Evolutionary conservation across 1,140 invertebrate genomes (phyloP).

Genomic region (Aphis gossypii): DNA sequence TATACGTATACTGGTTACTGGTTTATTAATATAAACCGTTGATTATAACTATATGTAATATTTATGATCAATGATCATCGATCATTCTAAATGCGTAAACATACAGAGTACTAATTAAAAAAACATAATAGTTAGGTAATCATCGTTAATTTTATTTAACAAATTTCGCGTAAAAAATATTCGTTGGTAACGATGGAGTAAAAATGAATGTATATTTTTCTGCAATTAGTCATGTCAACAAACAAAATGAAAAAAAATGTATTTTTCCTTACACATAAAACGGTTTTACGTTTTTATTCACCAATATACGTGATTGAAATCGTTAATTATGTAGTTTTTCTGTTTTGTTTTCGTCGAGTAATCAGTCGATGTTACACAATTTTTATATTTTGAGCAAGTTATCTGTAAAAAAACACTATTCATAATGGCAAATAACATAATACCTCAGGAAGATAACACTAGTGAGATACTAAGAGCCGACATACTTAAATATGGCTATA

Average conservation of each 20-base stretch:
- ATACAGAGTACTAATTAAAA: neutral
- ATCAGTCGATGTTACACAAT: neutral
- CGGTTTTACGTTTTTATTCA: slow-evolving; percentile 4
- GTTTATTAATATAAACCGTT: too few relatives aligned
- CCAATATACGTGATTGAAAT: neutral
- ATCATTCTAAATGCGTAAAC: too few relatives aligned
- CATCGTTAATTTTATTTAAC: neutral
- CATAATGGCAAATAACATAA: slow-evolving; percentile 14
- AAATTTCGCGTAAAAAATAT: neutral
- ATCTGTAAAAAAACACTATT: neutral
- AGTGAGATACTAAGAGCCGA: slow-evolving; percentile 35
- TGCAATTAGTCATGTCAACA: neutral
- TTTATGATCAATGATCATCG: too few relatives aligned
- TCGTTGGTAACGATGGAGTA: neutral
- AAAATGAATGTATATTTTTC: neutral
- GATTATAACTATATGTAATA: too few relatives aligned
- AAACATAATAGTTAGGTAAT: neutral
- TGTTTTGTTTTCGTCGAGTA: neutral
- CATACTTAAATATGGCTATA: slow-evolving; percentile 20
- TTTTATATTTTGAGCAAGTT: neutral
- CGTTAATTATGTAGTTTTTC: neutral
- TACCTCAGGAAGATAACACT: slow-evolving; percentile 46
- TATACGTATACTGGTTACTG: too few relatives aligned
- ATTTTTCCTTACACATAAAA: neutral
- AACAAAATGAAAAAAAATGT: neutral